These are phyloP conservation scores for Pseudorhombus dupliciocellatus DNA, from an alignment of 2,113 vertebrate species.

Conservation along the genomic window DNA sequence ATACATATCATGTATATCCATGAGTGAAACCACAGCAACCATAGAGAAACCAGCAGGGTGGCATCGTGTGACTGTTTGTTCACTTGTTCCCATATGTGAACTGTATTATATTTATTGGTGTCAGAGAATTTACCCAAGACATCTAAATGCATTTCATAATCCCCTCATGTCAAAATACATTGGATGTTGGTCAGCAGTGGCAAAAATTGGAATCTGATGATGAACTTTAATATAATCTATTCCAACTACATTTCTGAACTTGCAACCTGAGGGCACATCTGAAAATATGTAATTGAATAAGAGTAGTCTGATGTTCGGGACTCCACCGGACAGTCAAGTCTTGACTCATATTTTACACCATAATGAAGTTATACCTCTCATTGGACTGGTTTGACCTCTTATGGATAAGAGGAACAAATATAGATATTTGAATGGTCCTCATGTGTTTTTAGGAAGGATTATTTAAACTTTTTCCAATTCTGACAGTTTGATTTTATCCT, in stretches of 20 bases:
- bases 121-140: background rate
- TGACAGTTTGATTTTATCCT: background rate
- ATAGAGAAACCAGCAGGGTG: background rate
- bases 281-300: background rate
- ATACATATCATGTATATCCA: background rate
- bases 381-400: background rate
- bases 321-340: no score
- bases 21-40: slow-evolving; percentile 10
- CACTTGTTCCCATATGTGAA: background rate
- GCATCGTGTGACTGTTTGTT: background rate
- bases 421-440: background rate
- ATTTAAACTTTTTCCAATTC: background rate
- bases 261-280: background rate
- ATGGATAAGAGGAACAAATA: background rate
- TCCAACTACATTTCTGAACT: background rate
- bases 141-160: background rate
- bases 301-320: no score
- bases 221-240: background rate
- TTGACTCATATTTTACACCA: background rate
- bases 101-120: no score
- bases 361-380: background rate
- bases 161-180: background rate
- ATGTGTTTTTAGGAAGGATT: background rate
- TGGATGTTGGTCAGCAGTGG: no score
- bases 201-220: background rate